Evolutionary conservation across 2,113 vertebrate species (phyloP).

Genomic region (Ancistrus triradiatus): DNA sequence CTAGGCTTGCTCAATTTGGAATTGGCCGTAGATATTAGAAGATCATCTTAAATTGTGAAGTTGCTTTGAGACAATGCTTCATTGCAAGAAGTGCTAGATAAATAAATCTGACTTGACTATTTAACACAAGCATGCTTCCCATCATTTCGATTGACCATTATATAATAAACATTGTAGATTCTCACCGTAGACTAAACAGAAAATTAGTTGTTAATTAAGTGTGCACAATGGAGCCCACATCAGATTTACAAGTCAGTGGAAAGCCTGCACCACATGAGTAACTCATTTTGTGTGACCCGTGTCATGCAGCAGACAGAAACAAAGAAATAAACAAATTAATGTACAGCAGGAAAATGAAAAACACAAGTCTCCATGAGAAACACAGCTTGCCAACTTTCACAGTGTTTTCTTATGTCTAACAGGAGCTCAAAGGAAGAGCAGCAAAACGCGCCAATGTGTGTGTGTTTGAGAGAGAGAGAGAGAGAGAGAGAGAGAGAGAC

Average conservation of each 20-base stretch:
- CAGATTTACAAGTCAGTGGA: not conserved
- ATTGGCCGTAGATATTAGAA: too few relatives aligned
- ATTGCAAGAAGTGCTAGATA: too few relatives aligned
- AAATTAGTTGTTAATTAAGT: too few relatives aligned
- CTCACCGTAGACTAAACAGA: too few relatives aligned
- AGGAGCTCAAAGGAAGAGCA: slow-evolving; percentile 23
- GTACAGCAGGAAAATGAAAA: slow-evolving; percentile 44
- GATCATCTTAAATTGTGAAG: too few relatives aligned
- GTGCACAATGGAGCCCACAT: too few relatives aligned
- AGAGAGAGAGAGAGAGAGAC: slow-evolving; percentile 35
- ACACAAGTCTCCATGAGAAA: slow-evolving; percentile 16
- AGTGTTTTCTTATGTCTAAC: slow-evolving; percentile 66
- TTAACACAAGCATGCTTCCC: too few relatives aligned
- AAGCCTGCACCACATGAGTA: slow-evolving; percentile 10
- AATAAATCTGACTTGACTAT: too few relatives aligned
- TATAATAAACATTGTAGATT: too few relatives aligned
- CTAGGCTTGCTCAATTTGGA: too few relatives aligned
- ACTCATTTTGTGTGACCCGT: slow-evolving; percentile 34
- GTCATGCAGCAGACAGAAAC: slow-evolving; percentile 42
- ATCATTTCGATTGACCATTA: too few relatives aligned
- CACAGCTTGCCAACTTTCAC: slow-evolving; percentile 60
- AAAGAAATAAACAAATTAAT: slow-evolving; percentile 58
- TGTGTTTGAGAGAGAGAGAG: slow-evolving; percentile 34
- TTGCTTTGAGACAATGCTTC: too few relatives aligned
- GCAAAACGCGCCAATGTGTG: slow-evolving; percentile 38